Evolutionary conservation across 2,113 vertebrate species (phyloP).

Genomic region (Calonectris borealis): DNA sequence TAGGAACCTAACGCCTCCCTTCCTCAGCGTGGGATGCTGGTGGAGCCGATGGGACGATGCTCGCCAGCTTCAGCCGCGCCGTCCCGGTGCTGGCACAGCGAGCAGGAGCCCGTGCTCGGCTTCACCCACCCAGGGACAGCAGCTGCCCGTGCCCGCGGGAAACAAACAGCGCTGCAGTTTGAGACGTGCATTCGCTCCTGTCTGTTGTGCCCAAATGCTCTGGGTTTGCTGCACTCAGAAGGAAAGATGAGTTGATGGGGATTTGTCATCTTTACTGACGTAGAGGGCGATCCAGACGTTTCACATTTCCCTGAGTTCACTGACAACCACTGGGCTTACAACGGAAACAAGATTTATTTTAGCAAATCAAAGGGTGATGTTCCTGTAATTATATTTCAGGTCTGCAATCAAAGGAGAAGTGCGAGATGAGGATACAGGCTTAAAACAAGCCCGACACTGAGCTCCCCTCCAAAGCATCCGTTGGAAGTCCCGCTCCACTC

Average conservation of each 20-base stretch:
- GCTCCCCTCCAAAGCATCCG: neutral
- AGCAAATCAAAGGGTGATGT: rapidly evolving
- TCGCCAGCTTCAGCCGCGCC: no score
- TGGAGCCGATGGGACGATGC: rapidly evolving
- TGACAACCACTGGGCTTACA: neutral
- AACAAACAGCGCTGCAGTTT: rapidly evolving
- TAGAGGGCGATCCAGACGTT: neutral
- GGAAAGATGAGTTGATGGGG: no score
- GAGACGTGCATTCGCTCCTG: neutral
- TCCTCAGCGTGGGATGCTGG: neutral
- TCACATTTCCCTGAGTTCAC: neutral
- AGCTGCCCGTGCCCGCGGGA: neutral
- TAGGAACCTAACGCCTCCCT: neutral
- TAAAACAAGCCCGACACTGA: rapidly evolving
- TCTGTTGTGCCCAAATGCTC: neutral
- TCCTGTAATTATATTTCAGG: neutral
- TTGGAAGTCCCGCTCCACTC: neutral
- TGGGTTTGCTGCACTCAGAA: neutral
- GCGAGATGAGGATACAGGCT: rapidly evolving
- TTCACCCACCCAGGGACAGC: neutral
- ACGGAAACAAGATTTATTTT: neutral
- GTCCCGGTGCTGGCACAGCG: rapidly evolving
- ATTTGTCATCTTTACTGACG: neutral
- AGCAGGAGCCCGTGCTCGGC: neutral
- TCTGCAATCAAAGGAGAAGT: neutral